Base-by-base conservation (phyloP, 37 sponge, comb jelly and placozoan species). In the Chondrosia reniformis region DNA sequence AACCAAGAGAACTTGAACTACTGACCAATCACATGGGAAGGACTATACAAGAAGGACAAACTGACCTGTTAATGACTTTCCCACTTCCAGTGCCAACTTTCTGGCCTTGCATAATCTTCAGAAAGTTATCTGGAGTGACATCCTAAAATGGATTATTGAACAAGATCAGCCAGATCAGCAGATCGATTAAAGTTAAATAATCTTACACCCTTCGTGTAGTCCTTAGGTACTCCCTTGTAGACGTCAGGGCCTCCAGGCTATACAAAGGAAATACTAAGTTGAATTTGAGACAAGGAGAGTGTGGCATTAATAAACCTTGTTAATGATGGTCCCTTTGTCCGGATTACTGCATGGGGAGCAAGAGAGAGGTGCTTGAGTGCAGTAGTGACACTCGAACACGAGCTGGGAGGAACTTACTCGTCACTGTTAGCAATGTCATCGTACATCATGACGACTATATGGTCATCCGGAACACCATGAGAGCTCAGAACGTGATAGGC, bases 391-490 rank as follows among this genome's bases (percentile, higher is more conserved):
- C 15, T 10, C 15, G 52, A 15, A 49, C 15, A 49, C 15, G 52
- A 15, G 15, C 15, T 19, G 52, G 15, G 52, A 49, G 52, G 52
- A 9, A 75, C 85, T 73, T 42, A 85, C 85, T 79, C 77, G 12
- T 77, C 37, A 81, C 81, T 92, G 63, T 87, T 28, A 33, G 93
- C 93, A 24, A 92, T 87, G 83, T 92, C 93, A 45, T 92, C 82
- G 76, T 82, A 84, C 88, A 88, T 87, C 85, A 92, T 84, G 56
- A 84, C 85, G 2, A 92, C 73, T 57, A 92, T 84, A 63, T 85
- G 69, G 0, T 84, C 80, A 25, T 81, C 82, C 24, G 85, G 80
- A 0, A 92, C 67, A 3, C 86, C 89, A 34, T 92, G 88, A 17
- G 62, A 46, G 31, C 79, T 71, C 3, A 92, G 83, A n/a, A 92